Evolutionary conservation across 2,888 invertebrate genomes (phyloP).

Genomic region (Strigamia maritima): DNA sequence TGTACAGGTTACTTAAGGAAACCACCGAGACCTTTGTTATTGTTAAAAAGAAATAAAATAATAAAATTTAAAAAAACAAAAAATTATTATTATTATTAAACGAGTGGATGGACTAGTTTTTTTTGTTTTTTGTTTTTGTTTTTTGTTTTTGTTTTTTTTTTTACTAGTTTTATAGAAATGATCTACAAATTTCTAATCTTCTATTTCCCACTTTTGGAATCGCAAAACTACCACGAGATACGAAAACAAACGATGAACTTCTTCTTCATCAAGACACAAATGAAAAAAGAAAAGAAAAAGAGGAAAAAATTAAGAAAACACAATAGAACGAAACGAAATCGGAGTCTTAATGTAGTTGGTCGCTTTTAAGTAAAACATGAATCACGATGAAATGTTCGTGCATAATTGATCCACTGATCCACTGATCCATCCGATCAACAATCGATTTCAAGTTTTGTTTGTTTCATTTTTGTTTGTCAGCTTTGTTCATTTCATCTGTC

Average conservation of each 20-base stretch:
- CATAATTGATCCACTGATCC: background rate
- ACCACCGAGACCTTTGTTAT: background rate
- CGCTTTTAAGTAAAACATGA: background rate
- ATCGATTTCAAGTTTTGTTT: background rate
- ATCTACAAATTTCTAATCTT: background rate
- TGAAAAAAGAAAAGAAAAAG: background rate
- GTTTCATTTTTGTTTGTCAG: background rate
- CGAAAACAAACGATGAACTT: background rate
- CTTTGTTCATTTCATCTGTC: slow-evolving; percentile 40
- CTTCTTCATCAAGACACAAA: background rate
- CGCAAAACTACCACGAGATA: background rate
- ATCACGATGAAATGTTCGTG: slow-evolving; percentile 1
- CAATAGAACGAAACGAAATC: background rate
- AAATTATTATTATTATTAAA: background rate
- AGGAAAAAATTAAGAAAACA: background rate
- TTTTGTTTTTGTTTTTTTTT: background rate
- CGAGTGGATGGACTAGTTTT: background rate
- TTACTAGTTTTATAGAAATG: slow-evolving; percentile 18
- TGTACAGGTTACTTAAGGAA: background rate
- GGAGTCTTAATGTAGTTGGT: background rate
- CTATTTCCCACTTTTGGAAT: background rate
- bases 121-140: background rate
- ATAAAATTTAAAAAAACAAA: too few species aligned
- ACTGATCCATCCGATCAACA: background rate
- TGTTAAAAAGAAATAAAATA: too few species aligned